A percentile compares a stretch with the other conserved stretches of the same genome.
Conservation (phyloP, 2,113 vertebrate genomes). For the Charina bottae region DNA sequence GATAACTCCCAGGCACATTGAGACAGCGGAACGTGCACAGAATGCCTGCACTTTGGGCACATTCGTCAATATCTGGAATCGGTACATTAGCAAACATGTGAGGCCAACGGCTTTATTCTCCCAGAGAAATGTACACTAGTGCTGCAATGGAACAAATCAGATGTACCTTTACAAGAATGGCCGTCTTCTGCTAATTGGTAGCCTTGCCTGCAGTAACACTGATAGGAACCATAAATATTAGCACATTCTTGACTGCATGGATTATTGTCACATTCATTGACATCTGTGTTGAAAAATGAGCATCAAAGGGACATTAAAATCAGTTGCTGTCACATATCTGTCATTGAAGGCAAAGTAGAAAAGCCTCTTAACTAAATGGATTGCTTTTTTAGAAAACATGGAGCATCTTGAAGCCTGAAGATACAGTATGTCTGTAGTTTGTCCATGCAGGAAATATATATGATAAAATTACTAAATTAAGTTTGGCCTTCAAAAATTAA, state of each 20-base stretch:
- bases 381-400: not conserved
- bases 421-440: not conserved
- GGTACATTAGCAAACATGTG: conserved; percentile 28
- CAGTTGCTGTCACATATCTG: not conserved
- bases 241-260: conserved; percentile 94
- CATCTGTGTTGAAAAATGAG: conserved; percentile 75
- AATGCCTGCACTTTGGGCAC: conserved; percentile 84
- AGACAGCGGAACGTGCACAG: conserved; percentile 91
- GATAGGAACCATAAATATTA: conserved; percentile 93
- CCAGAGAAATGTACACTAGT: not conserved
- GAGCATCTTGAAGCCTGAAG: not conserved
- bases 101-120: not conserved
- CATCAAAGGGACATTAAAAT: not conserved
- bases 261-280: conserved; percentile 87
- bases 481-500: not conserved
- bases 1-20: conserved; percentile 90
- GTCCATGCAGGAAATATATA: not conserved
- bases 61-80: conserved; percentile 89
- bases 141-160: not conserved
- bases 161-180: conserved; percentile 86
- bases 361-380: not conserved
- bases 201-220: conserved; percentile 93
- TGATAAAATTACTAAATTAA: not conserved
- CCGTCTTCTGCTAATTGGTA: conserved; percentile 90
- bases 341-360: not conserved